Percentiles rank a stretch among this genome's conserved stretches.
These are phyloP conservation scores for Prosapia bicincta DNA, from an alignment of 2,888 invertebrate species.

Conservation along the genomic window DNA sequence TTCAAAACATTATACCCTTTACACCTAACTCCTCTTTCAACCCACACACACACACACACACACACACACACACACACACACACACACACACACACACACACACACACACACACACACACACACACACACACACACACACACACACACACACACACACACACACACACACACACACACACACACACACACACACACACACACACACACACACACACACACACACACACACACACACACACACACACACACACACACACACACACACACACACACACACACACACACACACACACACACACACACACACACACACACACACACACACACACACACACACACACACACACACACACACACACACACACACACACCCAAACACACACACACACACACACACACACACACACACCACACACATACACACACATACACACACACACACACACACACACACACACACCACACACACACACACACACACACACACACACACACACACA, in stretches of 20 bases:
- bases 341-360: background rate
- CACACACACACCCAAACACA: background rate
- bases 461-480: no score
- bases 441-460: no score
- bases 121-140: constrained; percentile 1
- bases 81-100: background rate
- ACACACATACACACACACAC: no score
- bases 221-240: constrained; percentile 5
- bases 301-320: background rate
- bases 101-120: background rate
- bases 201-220: constrained; percentile 5
- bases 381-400: background rate
- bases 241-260: constrained; percentile 5
- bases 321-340: background rate
- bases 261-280: constrained; percentile 5
- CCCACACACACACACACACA: no score
- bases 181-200: constrained; percentile 5
- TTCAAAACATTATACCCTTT: no score
- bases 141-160: constrained; percentile 3
- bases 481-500: no score
- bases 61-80: background rate
- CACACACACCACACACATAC: no score
- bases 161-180: constrained; percentile 5
- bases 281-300: constrained; percentile 1
- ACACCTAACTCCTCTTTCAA: no score